Percentiles rank a stretch among this genome's conserved stretches.
phyloP scores from a whole-genome alignment of 2,888 invertebrate species.

The Orthosia cruda region DNA sequence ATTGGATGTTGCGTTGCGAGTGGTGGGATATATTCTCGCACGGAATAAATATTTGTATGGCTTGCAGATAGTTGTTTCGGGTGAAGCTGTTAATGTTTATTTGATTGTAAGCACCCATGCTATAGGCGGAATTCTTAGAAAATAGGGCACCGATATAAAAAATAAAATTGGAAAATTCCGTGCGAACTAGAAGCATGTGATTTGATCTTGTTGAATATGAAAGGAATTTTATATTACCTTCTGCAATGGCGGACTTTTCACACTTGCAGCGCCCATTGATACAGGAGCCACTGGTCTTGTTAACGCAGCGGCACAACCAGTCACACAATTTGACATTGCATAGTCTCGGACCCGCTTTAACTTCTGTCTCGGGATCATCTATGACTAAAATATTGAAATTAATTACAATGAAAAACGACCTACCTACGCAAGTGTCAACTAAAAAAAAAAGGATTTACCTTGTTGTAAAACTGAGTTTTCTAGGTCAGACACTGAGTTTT shows the following conservation, averaged over 20 bases:
- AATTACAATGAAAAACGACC: neutral
- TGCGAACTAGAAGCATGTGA: neutral
- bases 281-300: constrained; percentile 27
- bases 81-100: too few species aligned
- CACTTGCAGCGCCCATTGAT: constrained; percentile 47
- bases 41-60: too few species aligned
- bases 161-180: too few species aligned
- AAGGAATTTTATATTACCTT: constrained; percentile 5
- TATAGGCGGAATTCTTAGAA: too few species aligned
- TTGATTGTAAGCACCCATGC: too few species aligned
- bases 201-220: neutral
- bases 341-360: neutral
- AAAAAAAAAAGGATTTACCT: neutral
- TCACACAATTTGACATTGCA: constrained; percentile 25
- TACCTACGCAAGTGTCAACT: neutral
- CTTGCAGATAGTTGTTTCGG: too few species aligned
- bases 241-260: neutral
- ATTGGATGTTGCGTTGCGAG: too few species aligned
- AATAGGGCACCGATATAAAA: too few species aligned
- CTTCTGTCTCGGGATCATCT: constrained; percentile 21
- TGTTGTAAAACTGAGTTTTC: neutral
- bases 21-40: too few species aligned
- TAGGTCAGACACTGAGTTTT: neutral
- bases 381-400: neutral
- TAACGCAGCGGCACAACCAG: constrained; percentile 16